These are phyloP conservation scores for Cheilosia vulpina DNA, from an alignment of 2,888 invertebrate genomes.

Conservation along the genomic window DNA sequence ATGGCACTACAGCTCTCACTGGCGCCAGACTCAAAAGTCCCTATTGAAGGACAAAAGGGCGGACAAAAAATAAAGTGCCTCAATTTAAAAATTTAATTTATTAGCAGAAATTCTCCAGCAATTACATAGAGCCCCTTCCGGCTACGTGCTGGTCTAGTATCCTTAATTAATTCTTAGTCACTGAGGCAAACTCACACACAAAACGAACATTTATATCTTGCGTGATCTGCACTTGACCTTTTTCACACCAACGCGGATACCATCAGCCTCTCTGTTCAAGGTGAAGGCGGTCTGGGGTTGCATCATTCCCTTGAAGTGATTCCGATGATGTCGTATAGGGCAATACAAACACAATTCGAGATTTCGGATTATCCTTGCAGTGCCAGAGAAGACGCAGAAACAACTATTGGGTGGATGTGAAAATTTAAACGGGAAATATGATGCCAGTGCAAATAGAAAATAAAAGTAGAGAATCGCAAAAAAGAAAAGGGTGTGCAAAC, in stretches of 20 bases:
- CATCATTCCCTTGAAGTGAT: slow-evolving; percentile 40
- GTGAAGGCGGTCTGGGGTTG: slow-evolving; percentile 6
- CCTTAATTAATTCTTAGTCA: slow-evolving; percentile 64
- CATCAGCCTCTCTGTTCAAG: slow-evolving; percentile 1
- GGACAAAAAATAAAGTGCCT: not conserved
- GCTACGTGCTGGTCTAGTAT: slow-evolving; percentile 58
- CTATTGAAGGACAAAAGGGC: not conserved
- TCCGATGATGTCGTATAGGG: slow-evolving; percentile 37
- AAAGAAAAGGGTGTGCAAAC: slow-evolving; percentile 35
- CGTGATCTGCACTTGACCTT: slow-evolving; percentile 72
- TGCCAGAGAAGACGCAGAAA: slow-evolving; percentile 6
- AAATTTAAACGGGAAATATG: not conserved
- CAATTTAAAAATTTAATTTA: slow-evolving; percentile 57
- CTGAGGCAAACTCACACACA: slow-evolving; percentile 14
- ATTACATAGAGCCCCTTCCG: slow-evolving; percentile 48
- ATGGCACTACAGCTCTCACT: slow-evolving; percentile 35
- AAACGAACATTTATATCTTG: slow-evolving; percentile 45
- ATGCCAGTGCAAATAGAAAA: slow-evolving; percentile 6
- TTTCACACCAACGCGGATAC: slow-evolving; percentile 12
- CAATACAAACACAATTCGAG: slow-evolving; percentile 54
- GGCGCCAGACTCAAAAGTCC: slow-evolving; percentile 23
- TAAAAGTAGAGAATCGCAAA: slow-evolving; percentile 21
- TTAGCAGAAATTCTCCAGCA: slow-evolving; percentile 60
- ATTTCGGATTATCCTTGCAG: slow-evolving; percentile 56
- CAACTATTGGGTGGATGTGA: slow-evolving; percentile 23